phyloP scores from a whole-genome alignment of 2,888 invertebrate species.

The Abrostola tripartita region DNA sequence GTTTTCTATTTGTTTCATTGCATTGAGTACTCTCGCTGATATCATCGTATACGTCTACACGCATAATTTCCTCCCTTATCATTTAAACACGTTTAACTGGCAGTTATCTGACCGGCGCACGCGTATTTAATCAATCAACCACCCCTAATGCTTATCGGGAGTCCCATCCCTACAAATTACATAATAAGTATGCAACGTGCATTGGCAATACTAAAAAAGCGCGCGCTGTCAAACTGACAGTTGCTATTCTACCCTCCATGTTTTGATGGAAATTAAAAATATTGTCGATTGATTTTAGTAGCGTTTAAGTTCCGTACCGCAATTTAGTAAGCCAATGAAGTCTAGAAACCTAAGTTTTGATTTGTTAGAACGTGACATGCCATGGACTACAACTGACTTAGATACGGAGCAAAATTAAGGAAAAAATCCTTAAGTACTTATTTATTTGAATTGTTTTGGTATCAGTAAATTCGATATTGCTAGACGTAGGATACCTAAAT shows the following conservation, averaged over 20 bases:
- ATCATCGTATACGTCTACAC: constrained; percentile 35
- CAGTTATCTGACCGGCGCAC: constrained; percentile 80
- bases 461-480: too few relatives aligned
- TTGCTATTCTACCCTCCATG: constrained; percentile 63
- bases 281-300: constrained; percentile 31
- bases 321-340: too few relatives aligned
- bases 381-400: too few relatives aligned
- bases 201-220: constrained; percentile 79
- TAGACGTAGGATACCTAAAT: too few relatives aligned
- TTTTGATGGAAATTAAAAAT: constrained; percentile 57
- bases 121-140: constrained; percentile 87
- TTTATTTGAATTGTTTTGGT: too few relatives aligned
- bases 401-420: too few relatives aligned
- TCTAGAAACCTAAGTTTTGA: too few relatives aligned
- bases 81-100: constrained; percentile 75
- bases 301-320: constrained; percentile 30
- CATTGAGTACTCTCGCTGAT: constrained; percentile 15
- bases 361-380: too few relatives aligned
- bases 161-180: constrained; percentile 85
- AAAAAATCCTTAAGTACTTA: too few relatives aligned
- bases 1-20: neutral
- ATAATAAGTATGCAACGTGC: constrained; percentile 73
- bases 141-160: constrained; percentile 79
- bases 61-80: constrained; percentile 70
- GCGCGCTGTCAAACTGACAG: constrained; percentile 79